phyloP scores from a whole-genome alignment of 2,797 vertebrate species.

The Gymnothorax reevesii region DNA sequence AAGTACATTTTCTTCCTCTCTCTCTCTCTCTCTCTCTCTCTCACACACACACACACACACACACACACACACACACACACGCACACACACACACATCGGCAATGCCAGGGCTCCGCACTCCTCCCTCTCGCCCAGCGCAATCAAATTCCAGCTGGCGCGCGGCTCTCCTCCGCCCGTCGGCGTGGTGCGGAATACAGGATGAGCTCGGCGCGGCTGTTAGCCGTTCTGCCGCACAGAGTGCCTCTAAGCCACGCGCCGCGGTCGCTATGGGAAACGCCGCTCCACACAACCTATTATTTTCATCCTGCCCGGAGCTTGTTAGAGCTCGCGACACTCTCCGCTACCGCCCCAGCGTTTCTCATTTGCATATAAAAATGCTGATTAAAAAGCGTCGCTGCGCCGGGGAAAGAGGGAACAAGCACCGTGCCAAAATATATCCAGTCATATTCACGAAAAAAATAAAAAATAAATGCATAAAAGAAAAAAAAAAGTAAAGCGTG shows the following conservation, averaged over 20 bases:
- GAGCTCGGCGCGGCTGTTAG: slow-evolving; percentile 21
- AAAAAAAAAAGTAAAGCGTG: slow-evolving; percentile 12
- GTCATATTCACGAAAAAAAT: slow-evolving; percentile 11
- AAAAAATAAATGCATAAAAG: not conserved
- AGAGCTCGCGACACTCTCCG: slow-evolving; percentile 11
- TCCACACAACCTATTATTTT: slow-evolving; percentile 35
- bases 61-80: not conserved
- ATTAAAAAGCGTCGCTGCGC: slow-evolving; percentile 32
- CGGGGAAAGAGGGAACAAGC: slow-evolving; percentile 13
- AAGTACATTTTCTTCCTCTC: not conserved
- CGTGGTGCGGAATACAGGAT: slow-evolving; percentile 20
- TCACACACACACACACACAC: not conserved
- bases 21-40: not conserved
- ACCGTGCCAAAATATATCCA: slow-evolving; percentile 23
- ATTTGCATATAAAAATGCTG: slow-evolving; percentile 40
- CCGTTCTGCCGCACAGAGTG: not conserved
- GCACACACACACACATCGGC: not conserved
- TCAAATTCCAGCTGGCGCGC: slow-evolving; percentile 25
- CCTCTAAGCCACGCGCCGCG: not conserved
- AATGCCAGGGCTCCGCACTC: not conserved
- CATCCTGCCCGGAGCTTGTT: slow-evolving; percentile 24
- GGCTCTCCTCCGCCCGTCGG: not conserved
- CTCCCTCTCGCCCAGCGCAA: slow-evolving; percentile 15
- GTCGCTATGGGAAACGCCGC: slow-evolving; percentile 26
- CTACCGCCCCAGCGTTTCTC: slow-evolving; percentile 13